These are phyloP conservation scores for Nebria salina DNA, from an alignment of 2,888 invertebrate species.

Conservation along the genomic window DNA sequence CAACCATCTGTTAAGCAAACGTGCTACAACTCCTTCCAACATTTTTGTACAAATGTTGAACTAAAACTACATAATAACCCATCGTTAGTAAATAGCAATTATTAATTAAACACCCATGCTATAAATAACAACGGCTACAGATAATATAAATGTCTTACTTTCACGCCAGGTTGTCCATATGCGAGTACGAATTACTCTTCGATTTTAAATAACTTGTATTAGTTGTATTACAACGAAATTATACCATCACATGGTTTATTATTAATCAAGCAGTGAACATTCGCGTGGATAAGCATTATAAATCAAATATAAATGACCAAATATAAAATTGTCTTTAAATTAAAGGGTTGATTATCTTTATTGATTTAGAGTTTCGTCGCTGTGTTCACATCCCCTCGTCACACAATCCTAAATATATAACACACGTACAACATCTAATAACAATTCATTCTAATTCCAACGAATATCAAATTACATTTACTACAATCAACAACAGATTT, in stretches of 20 bases:
- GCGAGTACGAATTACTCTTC: background rate
- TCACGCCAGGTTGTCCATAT: constrained; percentile 12
- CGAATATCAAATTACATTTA: background rate
- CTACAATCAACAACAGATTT: background rate
- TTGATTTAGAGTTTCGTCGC: constrained; percentile 35
- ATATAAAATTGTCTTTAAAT: constrained; percentile 39
- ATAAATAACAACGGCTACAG: background rate
- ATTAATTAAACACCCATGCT: background rate
- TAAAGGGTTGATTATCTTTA: constrained; percentile 43
- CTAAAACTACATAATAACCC: constrained; percentile 6
- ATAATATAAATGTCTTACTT: background rate
- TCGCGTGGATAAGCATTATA: constrained; percentile 28
- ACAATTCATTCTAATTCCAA: background rate
- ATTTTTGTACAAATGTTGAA: constrained; percentile 59
- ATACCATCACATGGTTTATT: constrained; percentile 2
- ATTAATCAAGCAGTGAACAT: background rate
- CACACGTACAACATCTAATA: background rate
- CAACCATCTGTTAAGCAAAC: constrained; percentile 80
- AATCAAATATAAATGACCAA: constrained; percentile 33
- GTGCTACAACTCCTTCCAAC: constrained; percentile 83
- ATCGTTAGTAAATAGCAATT: constrained; percentile 9
- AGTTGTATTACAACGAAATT: background rate
- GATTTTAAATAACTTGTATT: background rate
- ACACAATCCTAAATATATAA: constrained; percentile 1
- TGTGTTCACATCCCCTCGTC: constrained; percentile 26